These are phyloP conservation scores for Platanista minor DNA, from an alignment of 2,113 vertebrate genomes.

Conservation along the genomic window DNA sequence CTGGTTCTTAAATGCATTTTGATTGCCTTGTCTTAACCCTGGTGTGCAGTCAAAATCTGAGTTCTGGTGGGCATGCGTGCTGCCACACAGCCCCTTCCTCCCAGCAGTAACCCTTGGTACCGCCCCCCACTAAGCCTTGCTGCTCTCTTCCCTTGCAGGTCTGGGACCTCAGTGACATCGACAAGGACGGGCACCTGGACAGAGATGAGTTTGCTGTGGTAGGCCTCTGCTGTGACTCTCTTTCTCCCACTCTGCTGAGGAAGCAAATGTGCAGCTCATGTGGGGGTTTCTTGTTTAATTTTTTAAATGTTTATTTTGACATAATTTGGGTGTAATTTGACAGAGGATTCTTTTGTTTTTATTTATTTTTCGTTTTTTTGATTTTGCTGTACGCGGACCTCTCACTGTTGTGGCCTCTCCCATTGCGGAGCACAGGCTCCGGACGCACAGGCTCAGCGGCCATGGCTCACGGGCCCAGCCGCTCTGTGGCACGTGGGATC, in stretches of 20 bases:
- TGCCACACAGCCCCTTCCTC: neutral
- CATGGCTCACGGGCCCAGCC: too few species aligned
- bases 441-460: too few species aligned
- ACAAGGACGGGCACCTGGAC: conserved; percentile 98
- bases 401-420: too few species aligned
- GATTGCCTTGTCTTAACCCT: neutral
- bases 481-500: too few species aligned
- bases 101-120: neutral
- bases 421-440: too few species aligned
- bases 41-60: neutral
- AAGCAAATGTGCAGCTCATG: neutral
- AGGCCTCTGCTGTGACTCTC: neutral
- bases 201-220: conserved; percentile 97
- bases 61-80: neutral
- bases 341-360: neutral
- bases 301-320: neutral
- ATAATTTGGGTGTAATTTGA: neutral
- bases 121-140: neutral
- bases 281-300: neutral
- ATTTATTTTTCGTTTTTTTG: too few species aligned
- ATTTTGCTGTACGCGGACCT: too few species aligned
- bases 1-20: neutral
- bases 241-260: neutral
- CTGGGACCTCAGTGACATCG: conserved; percentile 99
- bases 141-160: conserved; percentile 81